Evolutionary conservation across 2,888 invertebrate species (phyloP).

Genomic region (Teleogryllus oceanicus): DNA sequence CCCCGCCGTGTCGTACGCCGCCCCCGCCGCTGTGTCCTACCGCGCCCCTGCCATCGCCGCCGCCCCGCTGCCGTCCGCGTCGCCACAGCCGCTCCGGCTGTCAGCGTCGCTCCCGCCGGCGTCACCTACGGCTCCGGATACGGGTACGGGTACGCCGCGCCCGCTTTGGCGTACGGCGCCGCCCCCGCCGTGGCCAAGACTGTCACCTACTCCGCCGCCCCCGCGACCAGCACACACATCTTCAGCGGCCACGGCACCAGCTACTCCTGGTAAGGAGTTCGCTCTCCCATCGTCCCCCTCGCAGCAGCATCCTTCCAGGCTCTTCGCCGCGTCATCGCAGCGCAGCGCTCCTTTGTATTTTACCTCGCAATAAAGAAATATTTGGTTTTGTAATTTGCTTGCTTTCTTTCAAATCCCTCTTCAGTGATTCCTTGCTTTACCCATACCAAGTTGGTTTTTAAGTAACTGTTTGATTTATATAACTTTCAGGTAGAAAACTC

Average conservation of each 20-base stretch:
- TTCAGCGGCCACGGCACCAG: neutral
- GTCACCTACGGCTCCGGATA: neutral
- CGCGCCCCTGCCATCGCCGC: neutral
- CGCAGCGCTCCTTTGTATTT: neutral
- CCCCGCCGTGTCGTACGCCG: neutral
- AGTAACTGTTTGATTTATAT: too few species aligned
- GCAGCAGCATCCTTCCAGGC: neutral
- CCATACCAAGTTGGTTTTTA: too few species aligned
- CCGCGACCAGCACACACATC: neutral
- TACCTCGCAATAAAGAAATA: neutral
- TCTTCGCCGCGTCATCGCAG: neutral
- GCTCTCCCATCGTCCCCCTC: neutral
- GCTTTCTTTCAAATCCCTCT: too few species aligned
- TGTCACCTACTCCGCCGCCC: neutral
- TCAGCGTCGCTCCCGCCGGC: neutral
- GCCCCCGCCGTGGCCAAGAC: neutral
- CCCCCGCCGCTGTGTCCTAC: constrained; percentile 19
- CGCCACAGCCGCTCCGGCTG: neutral
- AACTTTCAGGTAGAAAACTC: too few species aligned
- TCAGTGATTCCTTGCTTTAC: too few species aligned
- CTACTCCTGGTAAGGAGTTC: neutral
- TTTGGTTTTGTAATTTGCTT: neutral
- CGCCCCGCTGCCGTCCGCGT: neutral
- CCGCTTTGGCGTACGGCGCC: neutral
- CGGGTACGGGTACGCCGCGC: neutral